A percentile compares a stretch with the other conserved stretches of the same genome.
These are phyloP conservation scores for Cephalophus harveyi DNA, from an alignment of 2,113 vertebrate genomes.

Conservation along the genomic window DNA sequence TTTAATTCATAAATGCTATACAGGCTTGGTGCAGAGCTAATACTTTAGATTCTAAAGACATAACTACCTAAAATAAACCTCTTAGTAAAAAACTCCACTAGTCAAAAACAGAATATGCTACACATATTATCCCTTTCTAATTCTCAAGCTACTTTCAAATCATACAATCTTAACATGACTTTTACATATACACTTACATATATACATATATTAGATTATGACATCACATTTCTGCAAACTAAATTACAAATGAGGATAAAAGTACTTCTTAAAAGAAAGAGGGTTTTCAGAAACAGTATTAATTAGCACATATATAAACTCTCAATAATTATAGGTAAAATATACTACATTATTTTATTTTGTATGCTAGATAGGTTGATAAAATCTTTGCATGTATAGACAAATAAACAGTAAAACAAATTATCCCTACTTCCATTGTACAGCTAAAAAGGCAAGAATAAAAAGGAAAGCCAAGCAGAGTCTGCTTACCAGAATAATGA, in stretches of 20 bases:
- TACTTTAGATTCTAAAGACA: background rate
- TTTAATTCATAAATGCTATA: background rate
- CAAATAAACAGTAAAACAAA: background rate
- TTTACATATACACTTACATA: background rate
- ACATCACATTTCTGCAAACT: background rate
- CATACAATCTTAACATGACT: background rate
- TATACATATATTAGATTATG: background rate
- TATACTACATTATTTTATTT: background rate
- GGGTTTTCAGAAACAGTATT: background rate
- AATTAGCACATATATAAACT: background rate
- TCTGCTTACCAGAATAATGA: slow-evolving; percentile 96
- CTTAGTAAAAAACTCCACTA: background rate
- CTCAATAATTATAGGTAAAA: slow-evolving; percentile 8
- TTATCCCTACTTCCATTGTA: background rate
- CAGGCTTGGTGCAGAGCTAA: background rate
- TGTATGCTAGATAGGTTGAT: background rate
- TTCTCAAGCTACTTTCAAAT: background rate
- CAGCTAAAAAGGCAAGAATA: background rate
- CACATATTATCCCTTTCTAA: background rate
- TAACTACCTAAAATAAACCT: background rate
- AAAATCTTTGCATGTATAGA: background rate
- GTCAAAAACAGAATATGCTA: background rate
- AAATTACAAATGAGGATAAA: background rate
- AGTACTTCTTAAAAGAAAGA: background rate
- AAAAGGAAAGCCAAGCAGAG: slow-evolving; percentile 22